Percentiles rank a stretch among this genome's conserved stretches.
Evolutionary conservation across 2,113 vertebrate species (phyloP).

Genomic region (Oxyura jamaicensis): DNA sequence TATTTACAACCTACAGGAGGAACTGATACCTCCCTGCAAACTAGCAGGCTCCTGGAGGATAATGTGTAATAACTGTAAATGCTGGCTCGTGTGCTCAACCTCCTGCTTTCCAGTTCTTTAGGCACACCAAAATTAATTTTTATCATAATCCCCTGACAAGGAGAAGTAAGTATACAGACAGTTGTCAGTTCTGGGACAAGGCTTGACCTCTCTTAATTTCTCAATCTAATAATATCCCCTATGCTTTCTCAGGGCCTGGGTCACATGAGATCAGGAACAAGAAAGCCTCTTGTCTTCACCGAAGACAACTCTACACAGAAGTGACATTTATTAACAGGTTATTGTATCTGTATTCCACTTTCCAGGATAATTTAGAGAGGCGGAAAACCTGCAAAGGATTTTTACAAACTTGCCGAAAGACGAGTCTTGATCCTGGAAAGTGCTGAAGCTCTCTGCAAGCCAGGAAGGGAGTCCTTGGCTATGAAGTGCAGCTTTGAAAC

Average conservation of each 20-base stretch:
- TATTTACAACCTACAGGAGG: not conserved
- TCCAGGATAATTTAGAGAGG: not conserved
- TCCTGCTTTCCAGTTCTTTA: not conserved
- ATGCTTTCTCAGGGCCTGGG: not conserved
- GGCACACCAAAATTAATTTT: not conserved
- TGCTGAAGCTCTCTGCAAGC: not conserved
- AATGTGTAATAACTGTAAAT: not conserved
- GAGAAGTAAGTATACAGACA: not conserved
- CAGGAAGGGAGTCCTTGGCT: not conserved
- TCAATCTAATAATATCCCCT: not conserved
- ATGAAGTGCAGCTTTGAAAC: not conserved
- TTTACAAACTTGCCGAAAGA: not conserved
- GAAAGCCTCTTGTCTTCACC: not conserved
- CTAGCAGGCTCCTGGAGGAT: not conserved
- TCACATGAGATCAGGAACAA: not conserved
- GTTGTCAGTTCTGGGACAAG: not conserved
- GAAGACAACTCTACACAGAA: not conserved
- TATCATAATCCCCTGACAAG: not conserved
- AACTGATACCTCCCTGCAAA: not conserved
- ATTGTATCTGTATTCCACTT: not conserved
- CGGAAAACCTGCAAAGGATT: not conserved
- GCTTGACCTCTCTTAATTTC: not conserved
- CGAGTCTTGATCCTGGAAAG: not conserved
- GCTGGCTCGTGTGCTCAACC: not conserved
- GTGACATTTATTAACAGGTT: not conserved